Evolutionary conservation across 2,113 vertebrate genomes (phyloP), one percentile per base, ranked within the genome.

Genomic region (Aepyceros melampus): DNA sequence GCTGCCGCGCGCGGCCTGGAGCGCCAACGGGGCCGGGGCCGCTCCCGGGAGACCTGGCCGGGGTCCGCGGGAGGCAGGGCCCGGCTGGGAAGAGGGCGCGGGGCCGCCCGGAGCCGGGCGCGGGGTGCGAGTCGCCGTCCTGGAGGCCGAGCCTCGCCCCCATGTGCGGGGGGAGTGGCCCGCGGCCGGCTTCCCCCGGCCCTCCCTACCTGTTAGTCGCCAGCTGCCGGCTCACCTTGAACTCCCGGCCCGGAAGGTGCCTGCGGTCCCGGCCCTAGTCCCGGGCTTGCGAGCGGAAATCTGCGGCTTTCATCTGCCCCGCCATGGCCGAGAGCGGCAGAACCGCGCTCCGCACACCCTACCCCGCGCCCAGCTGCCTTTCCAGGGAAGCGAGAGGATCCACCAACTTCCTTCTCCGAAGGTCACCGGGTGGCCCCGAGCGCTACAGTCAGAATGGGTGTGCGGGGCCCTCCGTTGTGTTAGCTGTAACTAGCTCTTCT

Each of bases 1-100:
- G 96, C 86, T 27, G 87, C 51, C 1, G 60, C 79, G 74, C 49
- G 84, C 47, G 94, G 98, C 94, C 98, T 98, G 98, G 98, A 97
- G 94, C 95, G 84, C 89, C 71, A 45, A 4, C 64, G 89, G 94
- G 43, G 89, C 90, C 87, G 55, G 92, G 93, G 78, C 95, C 43
- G 97, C 91, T 95, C 86, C 94, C 19, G 78, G 91, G 91, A 84
- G 64, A 60, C 45, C 89, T 14, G 74, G 79, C 74, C 47, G 36
- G 47, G 45, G 4, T 21, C 40, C 5, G 36, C 40, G 29, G 56
- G 64, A 25, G 45, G 19, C 36, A 51, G 15, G 40, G 67, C 56
- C 85, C 2, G 25, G 82, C n/a, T 67, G 51, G 58, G 55, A 58
- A 21, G 6, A 31, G 79, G 71, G 58, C 10, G 74, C 84, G 25